phyloP scores from a whole-genome alignment of 1,140 invertebrate species.

The Schlechtendalia chinensis region DNA sequence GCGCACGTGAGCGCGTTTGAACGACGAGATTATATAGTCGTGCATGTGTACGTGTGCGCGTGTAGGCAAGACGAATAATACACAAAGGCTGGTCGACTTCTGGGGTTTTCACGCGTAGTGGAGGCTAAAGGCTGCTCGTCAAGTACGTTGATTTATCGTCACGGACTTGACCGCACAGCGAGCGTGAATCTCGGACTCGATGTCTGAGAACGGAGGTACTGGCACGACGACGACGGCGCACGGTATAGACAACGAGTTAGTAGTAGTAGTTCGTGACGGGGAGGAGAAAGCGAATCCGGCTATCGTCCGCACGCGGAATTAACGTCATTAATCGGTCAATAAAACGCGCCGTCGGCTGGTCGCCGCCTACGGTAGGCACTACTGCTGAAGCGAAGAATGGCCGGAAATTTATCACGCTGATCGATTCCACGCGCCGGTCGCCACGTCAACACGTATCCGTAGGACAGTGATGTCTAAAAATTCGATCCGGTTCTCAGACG shows the following conservation, averaged over 20 bases:
- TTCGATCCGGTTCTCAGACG: too few species aligned
- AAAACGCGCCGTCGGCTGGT: conserved; percentile 33
- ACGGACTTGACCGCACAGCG: neutral
- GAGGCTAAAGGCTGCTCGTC: neutral
- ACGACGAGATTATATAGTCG: neutral
- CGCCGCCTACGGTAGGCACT: neutral
- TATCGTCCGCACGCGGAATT: conserved; percentile 32
- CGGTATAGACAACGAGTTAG: too few species aligned
- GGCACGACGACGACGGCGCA: too few species aligned
- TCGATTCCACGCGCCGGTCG: too few species aligned
- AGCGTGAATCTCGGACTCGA: conserved; percentile 32
- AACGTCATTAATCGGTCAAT: conserved; percentile 46
- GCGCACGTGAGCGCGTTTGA: neutral
- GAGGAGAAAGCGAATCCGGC: neutral
- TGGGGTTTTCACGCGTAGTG: neutral
- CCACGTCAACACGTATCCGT: neutral
- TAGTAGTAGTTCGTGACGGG: neutral
- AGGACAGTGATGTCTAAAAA: too few species aligned
- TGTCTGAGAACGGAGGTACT: neutral
- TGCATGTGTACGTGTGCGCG: neutral
- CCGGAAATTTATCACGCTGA: conserved; percentile 45
- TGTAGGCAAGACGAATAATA: neutral
- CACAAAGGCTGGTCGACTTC: neutral
- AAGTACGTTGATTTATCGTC: conserved; percentile 29
- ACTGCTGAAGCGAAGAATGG: conserved; percentile 30